Evolutionary conservation across 2,888 invertebrate genomes (phyloP).

Genomic region (Acronicta aceris): DNA sequence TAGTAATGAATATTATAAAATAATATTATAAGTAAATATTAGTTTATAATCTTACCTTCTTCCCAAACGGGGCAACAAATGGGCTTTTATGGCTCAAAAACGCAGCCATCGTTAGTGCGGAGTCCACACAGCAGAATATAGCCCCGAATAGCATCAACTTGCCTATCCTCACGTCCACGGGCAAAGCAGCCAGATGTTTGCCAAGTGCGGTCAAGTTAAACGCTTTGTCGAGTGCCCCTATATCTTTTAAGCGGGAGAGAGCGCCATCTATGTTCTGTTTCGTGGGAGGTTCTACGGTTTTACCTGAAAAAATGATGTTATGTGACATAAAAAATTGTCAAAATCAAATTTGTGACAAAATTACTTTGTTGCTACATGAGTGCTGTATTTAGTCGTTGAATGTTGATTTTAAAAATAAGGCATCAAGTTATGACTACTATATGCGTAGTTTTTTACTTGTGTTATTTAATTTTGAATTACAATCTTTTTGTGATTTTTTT

Average conservation of each 20-base stretch:
- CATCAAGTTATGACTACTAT: too few species aligned
- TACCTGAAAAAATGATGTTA: conserved; percentile 75
- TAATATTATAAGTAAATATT: too few species aligned
- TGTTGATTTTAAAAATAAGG: too few species aligned
- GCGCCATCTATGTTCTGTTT: conserved; percentile 92
- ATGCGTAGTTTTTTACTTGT: too few species aligned
- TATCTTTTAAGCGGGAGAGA: conserved; percentile 91
- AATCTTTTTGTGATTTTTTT: too few species aligned
- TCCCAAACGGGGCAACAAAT: conserved; percentile 93
- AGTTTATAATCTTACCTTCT: conserved; percentile 79
- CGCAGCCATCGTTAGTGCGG: conserved; percentile 96
- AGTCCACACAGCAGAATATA: conserved; percentile 97
- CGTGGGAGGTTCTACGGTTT: conserved; percentile 93
- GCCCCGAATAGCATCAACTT: conserved; percentile 97
- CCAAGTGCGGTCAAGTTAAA: conserved; percentile 95
- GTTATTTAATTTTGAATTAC: too few species aligned
- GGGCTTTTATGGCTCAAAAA: conserved; percentile 94
- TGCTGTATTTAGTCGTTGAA: too few species aligned
- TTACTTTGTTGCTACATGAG: too few species aligned
- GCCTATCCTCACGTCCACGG: conserved; percentile 97
- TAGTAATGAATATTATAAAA: too few species aligned
- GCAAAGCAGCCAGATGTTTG: conserved; percentile 95
- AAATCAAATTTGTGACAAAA: too few species aligned
- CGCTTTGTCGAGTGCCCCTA: conserved; percentile 94
- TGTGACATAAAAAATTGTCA: not conserved